Conservation (phyloP, 2,797 vertebrate species). For the Sphenodon punctatus region DNA sequence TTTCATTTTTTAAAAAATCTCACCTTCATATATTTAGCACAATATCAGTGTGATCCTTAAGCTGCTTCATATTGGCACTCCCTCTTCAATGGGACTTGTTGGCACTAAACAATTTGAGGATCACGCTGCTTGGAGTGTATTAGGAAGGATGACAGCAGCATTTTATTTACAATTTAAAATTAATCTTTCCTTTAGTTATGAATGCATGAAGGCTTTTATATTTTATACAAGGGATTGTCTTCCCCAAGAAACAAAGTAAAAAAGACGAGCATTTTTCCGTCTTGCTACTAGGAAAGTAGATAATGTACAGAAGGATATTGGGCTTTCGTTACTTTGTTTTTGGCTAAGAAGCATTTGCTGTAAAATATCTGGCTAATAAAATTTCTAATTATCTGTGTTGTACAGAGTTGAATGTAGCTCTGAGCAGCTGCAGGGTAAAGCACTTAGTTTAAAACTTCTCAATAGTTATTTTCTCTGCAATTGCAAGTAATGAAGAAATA, state of each 20-base stretch:
- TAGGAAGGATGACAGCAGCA: neutral
- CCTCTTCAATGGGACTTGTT: no score
- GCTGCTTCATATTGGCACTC: no score
- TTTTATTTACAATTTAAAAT: slow-evolving; percentile 4
- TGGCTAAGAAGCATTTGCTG: neutral
- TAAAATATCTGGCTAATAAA: neutral
- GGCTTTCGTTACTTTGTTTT: slow-evolving; percentile 17
- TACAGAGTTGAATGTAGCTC: neutral
- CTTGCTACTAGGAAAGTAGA: neutral
- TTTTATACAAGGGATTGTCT: neutral
- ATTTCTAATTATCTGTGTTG: neutral
- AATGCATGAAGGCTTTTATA: neutral
- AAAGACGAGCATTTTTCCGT: neutral
- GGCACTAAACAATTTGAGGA: no score
- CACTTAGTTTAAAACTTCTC: neutral
- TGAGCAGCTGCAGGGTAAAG: neutral
- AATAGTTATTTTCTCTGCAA: neutral
- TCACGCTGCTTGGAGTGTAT: no score
- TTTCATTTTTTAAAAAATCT: neutral
- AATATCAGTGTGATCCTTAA: no score
- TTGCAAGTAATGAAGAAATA: neutral
- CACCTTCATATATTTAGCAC: neutral
- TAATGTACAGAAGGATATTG: neutral
- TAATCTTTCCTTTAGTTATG: neutral
- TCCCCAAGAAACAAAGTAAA: neutral